Evolutionary conservation across 2,888 invertebrate genomes (phyloP).

Genomic region (Spatulosminthurus flaviceps): DNA sequence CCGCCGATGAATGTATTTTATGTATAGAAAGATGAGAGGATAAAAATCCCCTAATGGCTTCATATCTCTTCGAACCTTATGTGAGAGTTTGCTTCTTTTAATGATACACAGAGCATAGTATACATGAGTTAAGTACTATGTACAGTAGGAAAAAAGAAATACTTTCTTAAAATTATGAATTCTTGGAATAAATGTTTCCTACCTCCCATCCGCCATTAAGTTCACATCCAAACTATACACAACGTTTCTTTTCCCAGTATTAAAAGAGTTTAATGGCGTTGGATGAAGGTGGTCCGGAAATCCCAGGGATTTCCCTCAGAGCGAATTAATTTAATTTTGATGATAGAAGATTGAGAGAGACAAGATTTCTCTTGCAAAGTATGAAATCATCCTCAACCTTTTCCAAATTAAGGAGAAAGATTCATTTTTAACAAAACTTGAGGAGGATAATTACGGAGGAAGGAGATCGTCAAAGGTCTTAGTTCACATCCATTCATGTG

Average conservation of each 20-base stretch:
- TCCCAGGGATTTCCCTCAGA: background rate
- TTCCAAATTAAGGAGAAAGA: background rate
- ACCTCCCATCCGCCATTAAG: background rate
- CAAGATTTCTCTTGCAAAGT: background rate
- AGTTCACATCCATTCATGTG: no score
- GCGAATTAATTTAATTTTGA: background rate
- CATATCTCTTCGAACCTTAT: background rate
- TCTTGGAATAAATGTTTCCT: background rate
- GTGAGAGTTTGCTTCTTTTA: background rate
- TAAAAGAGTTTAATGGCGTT: background rate
- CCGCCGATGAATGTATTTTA: no score
- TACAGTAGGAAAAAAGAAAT: background rate
- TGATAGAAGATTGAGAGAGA: background rate
- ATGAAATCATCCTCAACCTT: background rate
- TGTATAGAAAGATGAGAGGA: no score
- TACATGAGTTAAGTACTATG: no score
- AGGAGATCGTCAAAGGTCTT: no score
- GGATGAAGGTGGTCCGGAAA: constrained; percentile 14
- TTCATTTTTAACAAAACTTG: background rate
- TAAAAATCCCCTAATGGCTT: background rate
- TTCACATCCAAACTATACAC: no score
- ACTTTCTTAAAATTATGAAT: background rate
- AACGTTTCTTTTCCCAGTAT: no score
- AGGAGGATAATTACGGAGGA: no score
- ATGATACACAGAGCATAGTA: background rate